These are phyloP conservation scores for Diacarnus erythraeanus DNA, from an alignment of 37 sponge, comb jelly and placozoan species.

Conservation along the genomic window DNA sequence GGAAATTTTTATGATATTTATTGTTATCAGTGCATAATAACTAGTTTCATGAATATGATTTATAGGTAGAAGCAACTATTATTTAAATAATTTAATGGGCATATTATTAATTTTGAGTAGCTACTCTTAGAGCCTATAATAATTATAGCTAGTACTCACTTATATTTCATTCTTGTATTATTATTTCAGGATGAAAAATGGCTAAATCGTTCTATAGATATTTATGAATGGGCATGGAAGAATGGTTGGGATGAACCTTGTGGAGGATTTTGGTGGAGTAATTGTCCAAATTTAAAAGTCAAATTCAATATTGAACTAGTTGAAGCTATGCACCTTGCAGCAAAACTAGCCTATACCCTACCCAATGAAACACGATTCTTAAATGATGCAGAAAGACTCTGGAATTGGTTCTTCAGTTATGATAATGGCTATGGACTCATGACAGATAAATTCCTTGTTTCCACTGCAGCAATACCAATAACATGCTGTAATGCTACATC, in stretches of 20 bases:
- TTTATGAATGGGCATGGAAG: constrained; percentile 36
- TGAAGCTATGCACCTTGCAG: constrained; percentile 24
- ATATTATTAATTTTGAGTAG: neutral
- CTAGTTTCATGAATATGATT: too few species aligned
- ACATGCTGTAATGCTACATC: constrained; percentile 37
- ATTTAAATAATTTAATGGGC: neutral
- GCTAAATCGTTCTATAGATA: constrained; percentile 24
- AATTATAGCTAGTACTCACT: neutral
- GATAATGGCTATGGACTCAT: constrained; percentile 41
- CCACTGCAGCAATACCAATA: constrained; percentile 37
- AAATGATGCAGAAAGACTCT: constrained; percentile 17
- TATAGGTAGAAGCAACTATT: too few species aligned
- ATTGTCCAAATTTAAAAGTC: neutral
- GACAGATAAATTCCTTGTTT: constrained; percentile 19
- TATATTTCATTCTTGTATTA: neutral
- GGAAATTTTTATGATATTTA: too few species aligned
- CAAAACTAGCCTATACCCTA: constrained; percentile 30
- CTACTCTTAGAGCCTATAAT: neutral
- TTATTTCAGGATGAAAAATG: constrained; percentile 20
- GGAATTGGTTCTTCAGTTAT: constrained; percentile 51
- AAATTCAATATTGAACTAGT: constrained; percentile 37
- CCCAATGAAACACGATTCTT: constrained; percentile 21
- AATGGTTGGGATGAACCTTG: constrained; percentile 44
- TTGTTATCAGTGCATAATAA: too few species aligned
- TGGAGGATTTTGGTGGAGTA: constrained; percentile 50